Base-by-base conservation (phyloP, 2,797 vertebrate species). In the Okamejei kenojei region DNA sequence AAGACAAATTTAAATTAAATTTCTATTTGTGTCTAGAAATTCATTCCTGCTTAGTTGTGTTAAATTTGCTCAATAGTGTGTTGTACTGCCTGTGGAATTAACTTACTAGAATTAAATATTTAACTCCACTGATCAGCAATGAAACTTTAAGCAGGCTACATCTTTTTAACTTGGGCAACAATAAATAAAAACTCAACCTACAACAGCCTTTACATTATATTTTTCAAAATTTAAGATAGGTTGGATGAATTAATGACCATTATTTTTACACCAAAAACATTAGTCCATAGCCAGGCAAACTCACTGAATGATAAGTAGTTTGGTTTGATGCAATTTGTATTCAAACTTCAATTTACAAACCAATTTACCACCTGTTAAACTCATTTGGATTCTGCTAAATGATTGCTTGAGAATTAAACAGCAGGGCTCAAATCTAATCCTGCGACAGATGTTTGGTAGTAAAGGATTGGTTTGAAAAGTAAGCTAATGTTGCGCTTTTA, bases 331-430 rank as follows among this genome's bases (percentile, higher is more conserved):
- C 63, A 73, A 91, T 73, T 73, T 74, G 35, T 54, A 91, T 71
- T 74, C 23, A 91, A 73, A 73, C 68, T 45, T 91, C 68, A 91
- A 74, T 73, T 73, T 45, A 73, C 29, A 45, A 74, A 74, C 35
- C 21, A 45, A 74, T 74, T 91, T 91, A 74, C 90, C 90, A 73
- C 32, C 90, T 91, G 90, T 91, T 91, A 74, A 74, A 91, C 65
- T 90, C 65, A 71, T 90, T 90, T 45, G 71, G 88, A 45, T 90
- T 9, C 65, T 71, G 65, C 35, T 71, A 73, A 90, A 32, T 38
- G 65, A 73, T 71, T 91, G 90, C 68, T 26, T 38, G 90, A 91
- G 90, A 91, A 91, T 91, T 91, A 91, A 91, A 91, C 35, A 54
- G 35, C 23, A 74, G 35, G 90, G 23, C 13, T 74, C 23, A 73